Percentiles rank a stretch among this genome's conserved stretches.
These are phyloP conservation scores for Maccullochella peelii DNA, from an alignment of 2,113 vertebrate species.

Conservation along the genomic window DNA sequence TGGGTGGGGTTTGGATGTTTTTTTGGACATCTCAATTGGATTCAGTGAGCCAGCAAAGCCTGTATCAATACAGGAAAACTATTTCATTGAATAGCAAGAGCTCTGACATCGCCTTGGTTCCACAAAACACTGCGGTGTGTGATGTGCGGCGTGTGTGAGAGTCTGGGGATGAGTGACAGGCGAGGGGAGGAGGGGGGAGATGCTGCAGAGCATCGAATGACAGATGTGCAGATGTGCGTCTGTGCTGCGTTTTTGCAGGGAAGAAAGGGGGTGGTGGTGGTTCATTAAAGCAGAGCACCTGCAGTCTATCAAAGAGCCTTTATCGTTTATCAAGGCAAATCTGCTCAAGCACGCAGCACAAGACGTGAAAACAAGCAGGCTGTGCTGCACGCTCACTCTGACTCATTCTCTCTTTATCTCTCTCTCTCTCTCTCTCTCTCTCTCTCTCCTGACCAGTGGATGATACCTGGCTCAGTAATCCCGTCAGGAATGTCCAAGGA, in stretches of 20 bases:
- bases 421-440: conserved; percentile 22
- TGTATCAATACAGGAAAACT: conserved; percentile 40
- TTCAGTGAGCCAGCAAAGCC: conserved; percentile 36
- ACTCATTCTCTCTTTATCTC: conserved; percentile 31
- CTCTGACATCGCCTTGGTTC: conserved; percentile 29
- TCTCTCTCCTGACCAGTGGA: conserved; percentile 34
- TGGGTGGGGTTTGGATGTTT: conserved; percentile 40
- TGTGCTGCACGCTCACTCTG: conserved; percentile 35
- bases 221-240: conserved; percentile 71
- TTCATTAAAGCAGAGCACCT: conserved; percentile 83
- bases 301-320: conserved; percentile 83
- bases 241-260: conserved; percentile 47
- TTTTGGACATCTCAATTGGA: conserved; percentile 32
- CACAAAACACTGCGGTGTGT: conserved; percentile 3
- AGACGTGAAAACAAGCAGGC: conserved; percentile 70
- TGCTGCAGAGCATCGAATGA: conserved; percentile 59
- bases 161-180: conserved; percentile 53
- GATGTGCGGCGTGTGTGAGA: conserved; percentile 11
- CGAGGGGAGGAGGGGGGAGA: conserved; percentile 27
- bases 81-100: conserved; percentile 51
- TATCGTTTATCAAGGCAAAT: conserved; percentile 81
- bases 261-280: conserved; percentile 6
- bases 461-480: conserved; percentile 72
- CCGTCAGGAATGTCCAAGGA: conserved; percentile 67
- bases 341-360: conserved; percentile 76